A percentile compares a stretch with the other conserved stretches of the same genome.
phyloP scores from a whole-genome alignment of 2,888 invertebrate genomes.

The Epinotia bilunana region DNA sequence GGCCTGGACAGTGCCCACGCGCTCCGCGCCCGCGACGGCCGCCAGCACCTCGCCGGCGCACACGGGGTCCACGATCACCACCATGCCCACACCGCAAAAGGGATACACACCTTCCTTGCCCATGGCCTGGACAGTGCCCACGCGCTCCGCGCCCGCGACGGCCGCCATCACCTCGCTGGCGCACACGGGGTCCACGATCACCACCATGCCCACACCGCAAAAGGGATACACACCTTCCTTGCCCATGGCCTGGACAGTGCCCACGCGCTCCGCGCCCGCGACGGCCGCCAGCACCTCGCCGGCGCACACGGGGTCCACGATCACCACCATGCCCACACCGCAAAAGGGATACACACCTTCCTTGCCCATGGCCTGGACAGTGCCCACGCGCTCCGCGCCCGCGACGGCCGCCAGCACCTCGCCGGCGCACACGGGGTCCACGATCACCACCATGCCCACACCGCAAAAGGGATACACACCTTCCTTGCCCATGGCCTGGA shows the following conservation, averaged over 20 bases:
- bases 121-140: conserved; percentile 74
- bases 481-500: conserved; percentile 70
- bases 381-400: conserved; percentile 73
- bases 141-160: conserved; percentile 67
- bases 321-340: conserved; percentile 92
- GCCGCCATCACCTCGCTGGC: conserved; percentile 73
- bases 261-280: conserved; percentile 71
- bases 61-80: conserved; percentile 88
- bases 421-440: conserved; percentile 84
- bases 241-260: conserved; percentile 69
- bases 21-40: conserved; percentile 63
- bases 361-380: conserved; percentile 68
- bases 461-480: conserved; percentile 92
- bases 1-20: conserved; percentile 75
- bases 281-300: conserved; percentile 70
- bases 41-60: conserved; percentile 78
- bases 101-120: conserved; percentile 71
- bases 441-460: conserved; percentile 93
- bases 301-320: conserved; percentile 87
- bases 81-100: too few species aligned
- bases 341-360: too few species aligned
- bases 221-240: conserved; percentile 71
- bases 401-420: conserved; percentile 68
- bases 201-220: conserved; percentile 96
- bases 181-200: conserved; percentile 88